A percentile compares a stretch with the other conserved stretches of the same genome.
Conservation (phyloP, 1,140 invertebrate genomes). For the Drosophila cardini region DNA sequence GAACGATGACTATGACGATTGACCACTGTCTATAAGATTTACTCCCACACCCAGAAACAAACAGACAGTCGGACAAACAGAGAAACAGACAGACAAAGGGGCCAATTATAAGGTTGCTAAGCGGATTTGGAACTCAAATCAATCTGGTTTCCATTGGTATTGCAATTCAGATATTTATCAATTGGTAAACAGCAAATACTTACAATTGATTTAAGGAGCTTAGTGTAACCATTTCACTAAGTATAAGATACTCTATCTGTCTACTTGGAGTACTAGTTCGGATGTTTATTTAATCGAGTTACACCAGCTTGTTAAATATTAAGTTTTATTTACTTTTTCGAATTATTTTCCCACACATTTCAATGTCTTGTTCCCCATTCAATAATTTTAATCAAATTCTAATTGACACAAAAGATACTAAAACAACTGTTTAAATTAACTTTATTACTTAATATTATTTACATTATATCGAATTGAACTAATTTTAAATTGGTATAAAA, state of each 20-base stretch:
- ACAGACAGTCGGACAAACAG: background rate
- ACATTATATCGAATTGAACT: background rate
- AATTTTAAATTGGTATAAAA: conserved; percentile 5
- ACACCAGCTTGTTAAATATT: background rate
- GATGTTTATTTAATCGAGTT: background rate
- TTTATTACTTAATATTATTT: background rate
- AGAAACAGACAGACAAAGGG: conserved; percentile 32
- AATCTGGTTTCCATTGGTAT: conserved; percentile 4
- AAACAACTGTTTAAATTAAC: background rate
- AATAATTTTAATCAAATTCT: background rate
- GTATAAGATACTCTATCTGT: background rate
- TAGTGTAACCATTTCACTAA: background rate
- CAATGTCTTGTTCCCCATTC: background rate
- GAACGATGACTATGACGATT: conserved; percentile 34
- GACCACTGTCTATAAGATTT: background rate
- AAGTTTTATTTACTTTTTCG: background rate
- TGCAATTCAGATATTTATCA: conserved; percentile 17
- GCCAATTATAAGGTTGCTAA: conserved; percentile 78
- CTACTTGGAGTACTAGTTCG: background rate
- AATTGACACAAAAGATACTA: background rate
- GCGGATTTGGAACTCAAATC: conserved; percentile 61
- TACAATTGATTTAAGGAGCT: conserved; percentile 12
- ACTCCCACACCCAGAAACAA: conserved; percentile 12
- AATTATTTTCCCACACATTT: background rate
- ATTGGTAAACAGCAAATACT: conserved; percentile 9